Base-by-base conservation (phyloP, 2,797 vertebrate species). In the Eidolon dupreanum region DNA sequence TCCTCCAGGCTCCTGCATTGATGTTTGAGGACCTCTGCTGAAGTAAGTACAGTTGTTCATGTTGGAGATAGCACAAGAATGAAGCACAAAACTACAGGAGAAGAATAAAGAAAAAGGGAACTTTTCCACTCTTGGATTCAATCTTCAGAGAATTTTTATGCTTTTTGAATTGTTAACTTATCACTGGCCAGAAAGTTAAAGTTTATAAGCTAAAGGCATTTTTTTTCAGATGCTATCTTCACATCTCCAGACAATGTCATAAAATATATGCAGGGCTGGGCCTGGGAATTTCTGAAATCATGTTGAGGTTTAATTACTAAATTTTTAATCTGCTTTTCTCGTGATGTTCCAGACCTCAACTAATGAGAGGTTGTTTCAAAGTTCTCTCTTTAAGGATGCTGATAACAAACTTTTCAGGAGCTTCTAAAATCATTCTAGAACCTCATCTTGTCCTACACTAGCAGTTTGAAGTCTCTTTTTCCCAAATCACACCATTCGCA, bases 81-180 rank as follows among this genome's bases (percentile, higher is more conserved):
- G 59, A 75, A 65, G 70, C 41, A 53, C 2, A 33, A 7, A 41
- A 22, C 22, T 41, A 4, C 0, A 10, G 33, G 20, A 74, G 20
- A 68, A 24, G 49, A 83, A 57, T 59, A 20, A 8, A 57, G 36
- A 79, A 41, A 33, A 38, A 57, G 57, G 89, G 43, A 77, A 43
- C 15, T 46, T 79, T 94, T 57, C 63, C 31, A 36, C 46, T 84
- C 20, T 65, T 5, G 57, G 66, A 90, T 19, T 51, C 51, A 61
- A 8, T 83, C 38, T 78, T 87, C 86, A 75, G 65, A 84, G 75
- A 93, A 53, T 33, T 16, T 8, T 7, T 75, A 15, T 93, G 43
- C 77, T 22, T 86, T 96, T 86, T 38, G n/a, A 71, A 77, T 57
- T 66, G 12, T 33, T 63, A 92, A 90, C 43, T 65, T 82, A 61